A percentile compares a stretch with the other conserved stretches of the same genome.
These are phyloP conservation scores for Synanthedon tipuliformis DNA, from an alignment of 2,888 invertebrate genomes.

Conservation along the genomic window DNA sequence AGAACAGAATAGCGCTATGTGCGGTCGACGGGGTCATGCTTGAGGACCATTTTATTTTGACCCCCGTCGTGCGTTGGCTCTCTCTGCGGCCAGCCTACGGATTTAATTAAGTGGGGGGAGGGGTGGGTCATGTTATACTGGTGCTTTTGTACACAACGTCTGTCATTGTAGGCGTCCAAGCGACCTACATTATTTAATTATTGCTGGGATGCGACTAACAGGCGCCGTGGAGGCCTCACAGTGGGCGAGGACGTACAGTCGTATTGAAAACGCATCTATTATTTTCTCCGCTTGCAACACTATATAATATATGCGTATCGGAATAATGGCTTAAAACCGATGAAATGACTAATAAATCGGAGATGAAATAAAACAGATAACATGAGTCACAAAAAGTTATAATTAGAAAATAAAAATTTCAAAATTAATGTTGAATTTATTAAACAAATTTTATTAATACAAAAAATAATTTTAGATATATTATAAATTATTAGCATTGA, in stretches of 20 bases:
- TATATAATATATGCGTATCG: too few species aligned
- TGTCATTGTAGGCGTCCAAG: slow-evolving; percentile 53
- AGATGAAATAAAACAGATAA: too few species aligned
- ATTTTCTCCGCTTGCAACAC: not conserved
- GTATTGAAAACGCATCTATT: slow-evolving; percentile 13
- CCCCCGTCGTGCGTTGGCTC: slow-evolving; percentile 15
- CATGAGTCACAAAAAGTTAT: too few species aligned
- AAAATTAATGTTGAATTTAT: too few species aligned
- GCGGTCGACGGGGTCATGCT: slow-evolving; percentile 37
- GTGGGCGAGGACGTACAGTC: slow-evolving; percentile 44
- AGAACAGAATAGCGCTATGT: slow-evolving; percentile 31
- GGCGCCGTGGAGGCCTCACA: slow-evolving; percentile 48
- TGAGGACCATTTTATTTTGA: slow-evolving; percentile 25
- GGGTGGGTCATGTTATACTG: slow-evolving; percentile 27
- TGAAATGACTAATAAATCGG: too few species aligned
- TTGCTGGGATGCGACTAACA: slow-evolving; percentile 56
- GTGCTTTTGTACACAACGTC: slow-evolving; percentile 31
- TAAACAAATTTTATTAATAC: too few species aligned
- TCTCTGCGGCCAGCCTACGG: slow-evolving; percentile 9
- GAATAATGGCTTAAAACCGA: too few species aligned
- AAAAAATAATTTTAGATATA: too few species aligned
- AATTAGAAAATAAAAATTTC: too few species aligned
- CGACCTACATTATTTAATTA: slow-evolving; percentile 66
- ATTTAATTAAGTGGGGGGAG: slow-evolving; percentile 30
- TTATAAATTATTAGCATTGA: too few species aligned